Percentiles rank a stretch among this genome's conserved stretches.
These are phyloP conservation scores for Ellobius talpinus DNA, from an alignment of 2,113 vertebrate species.

Conservation along the genomic window DNA sequence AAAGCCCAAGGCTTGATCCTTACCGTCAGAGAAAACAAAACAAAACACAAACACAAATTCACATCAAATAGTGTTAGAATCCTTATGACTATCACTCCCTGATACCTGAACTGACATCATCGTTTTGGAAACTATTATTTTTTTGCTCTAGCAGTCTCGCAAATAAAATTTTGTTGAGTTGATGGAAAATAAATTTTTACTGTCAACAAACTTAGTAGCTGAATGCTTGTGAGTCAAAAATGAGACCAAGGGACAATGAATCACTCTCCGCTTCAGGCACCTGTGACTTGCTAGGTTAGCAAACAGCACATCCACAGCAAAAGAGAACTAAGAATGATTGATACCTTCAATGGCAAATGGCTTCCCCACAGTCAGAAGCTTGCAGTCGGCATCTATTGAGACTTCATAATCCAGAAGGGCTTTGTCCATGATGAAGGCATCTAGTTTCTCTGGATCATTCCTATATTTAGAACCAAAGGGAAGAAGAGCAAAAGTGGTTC, in stretches of 20 bases:
- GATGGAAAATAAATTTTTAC: slow-evolving; percentile 66
- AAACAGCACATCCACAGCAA: slow-evolving; percentile 42
- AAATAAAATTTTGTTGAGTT: slow-evolving; percentile 56
- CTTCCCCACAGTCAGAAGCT: slow-evolving; percentile 97
- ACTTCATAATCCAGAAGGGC: slow-evolving; percentile 99
- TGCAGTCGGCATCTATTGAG: slow-evolving; percentile 98
- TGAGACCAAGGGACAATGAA: slow-evolving; percentile 66
- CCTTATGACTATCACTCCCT: not conserved
- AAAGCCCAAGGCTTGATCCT: not conserved
- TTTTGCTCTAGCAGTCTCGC: not conserved
- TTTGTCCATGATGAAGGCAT: slow-evolving; percentile 99
- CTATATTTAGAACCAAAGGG: slow-evolving; percentile 85
- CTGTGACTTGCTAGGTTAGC: slow-evolving; percentile 50
- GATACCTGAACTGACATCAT: slow-evolving; percentile 44
- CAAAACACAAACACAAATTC: not conserved
- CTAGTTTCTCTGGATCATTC: slow-evolving; percentile 96
- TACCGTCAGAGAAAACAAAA: not conserved
- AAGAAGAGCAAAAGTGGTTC: slow-evolving; percentile 74
- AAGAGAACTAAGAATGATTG: slow-evolving; percentile 34
- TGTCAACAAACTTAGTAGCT: slow-evolving; percentile 57
- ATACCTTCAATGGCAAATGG: slow-evolving; percentile 99
- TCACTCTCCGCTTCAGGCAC: slow-evolving; percentile 41
- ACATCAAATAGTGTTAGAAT: slow-evolving; percentile 19
- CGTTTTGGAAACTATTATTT: not conserved
- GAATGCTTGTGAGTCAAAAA: slow-evolving; percentile 64